A percentile compares a stretch with the other conserved stretches of the same genome.
phyloP scores from a whole-genome alignment of 2,113 vertebrate genomes.

The Ploceus nigricollis region DNA sequence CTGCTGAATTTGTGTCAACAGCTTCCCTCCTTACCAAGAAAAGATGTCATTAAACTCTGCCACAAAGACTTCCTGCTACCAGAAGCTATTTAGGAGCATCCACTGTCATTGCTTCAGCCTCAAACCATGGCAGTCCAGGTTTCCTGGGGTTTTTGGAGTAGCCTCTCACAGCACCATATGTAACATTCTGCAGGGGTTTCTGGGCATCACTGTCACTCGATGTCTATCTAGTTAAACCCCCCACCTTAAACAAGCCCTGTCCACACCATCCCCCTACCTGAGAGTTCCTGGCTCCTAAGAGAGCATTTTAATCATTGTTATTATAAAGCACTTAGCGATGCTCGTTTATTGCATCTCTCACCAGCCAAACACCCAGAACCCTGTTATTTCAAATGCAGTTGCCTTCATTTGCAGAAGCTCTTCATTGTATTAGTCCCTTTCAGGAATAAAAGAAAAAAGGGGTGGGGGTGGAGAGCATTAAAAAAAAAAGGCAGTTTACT shows the following conservation, averaged over 20 bases:
- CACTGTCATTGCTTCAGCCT: background rate
- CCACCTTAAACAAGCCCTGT: conserved; percentile 22
- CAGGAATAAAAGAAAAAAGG: background rate
- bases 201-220: background rate
- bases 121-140: background rate
- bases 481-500: conserved; percentile 19
- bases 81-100: background rate
- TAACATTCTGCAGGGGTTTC: background rate
- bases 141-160: background rate
- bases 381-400: conserved; percentile 63
- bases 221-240: conserved; percentile 16
- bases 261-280: conserved; percentile 15
- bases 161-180: background rate
- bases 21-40: background rate
- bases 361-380: conserved; percentile 51
- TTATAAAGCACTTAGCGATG: conserved; percentile 65
- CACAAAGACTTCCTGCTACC: background rate
- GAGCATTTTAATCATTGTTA: conserved; percentile 59
- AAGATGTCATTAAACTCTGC: background rate
- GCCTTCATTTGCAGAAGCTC: conserved; percentile 41
- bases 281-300: conserved; percentile 35
- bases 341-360: conserved; percentile 51
- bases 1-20: background rate
- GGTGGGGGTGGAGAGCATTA: background rate
- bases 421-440: conserved; percentile 44